Evolutionary conservation across 1,140 invertebrate species (phyloP).

Genomic region (Aphis craccivora): DNA sequence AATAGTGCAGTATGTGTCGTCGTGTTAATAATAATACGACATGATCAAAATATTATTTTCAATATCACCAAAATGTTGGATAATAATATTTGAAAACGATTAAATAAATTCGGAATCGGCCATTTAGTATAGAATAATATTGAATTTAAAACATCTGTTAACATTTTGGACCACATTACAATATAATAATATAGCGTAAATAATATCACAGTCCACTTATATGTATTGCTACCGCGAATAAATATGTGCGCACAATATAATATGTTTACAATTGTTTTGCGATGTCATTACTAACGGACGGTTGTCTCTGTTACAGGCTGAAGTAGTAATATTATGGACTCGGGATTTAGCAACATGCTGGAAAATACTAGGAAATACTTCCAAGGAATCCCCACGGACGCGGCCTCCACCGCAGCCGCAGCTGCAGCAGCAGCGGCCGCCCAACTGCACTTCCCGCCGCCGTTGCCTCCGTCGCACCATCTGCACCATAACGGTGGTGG

Average conservation of each 20-base stretch:
- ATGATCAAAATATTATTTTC: too few species aligned
- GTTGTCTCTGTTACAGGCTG: constrained; percentile 17
- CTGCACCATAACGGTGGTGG: neutral
- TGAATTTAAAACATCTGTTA: too few species aligned
- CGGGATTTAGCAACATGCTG: constrained; percentile 73
- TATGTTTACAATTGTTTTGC: neutral
- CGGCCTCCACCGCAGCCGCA: constrained; percentile 64
- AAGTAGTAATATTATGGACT: constrained; percentile 72
- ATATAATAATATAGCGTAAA: too few species aligned
- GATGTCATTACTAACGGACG: neutral
- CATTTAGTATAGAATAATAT: too few species aligned
- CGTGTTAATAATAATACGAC: too few species aligned
- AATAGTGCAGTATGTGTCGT: neutral
- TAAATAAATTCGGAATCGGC: too few species aligned
- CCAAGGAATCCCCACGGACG: constrained; percentile 73
- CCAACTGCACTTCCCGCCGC: constrained; percentile 68
- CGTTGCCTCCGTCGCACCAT: constrained; percentile 63
- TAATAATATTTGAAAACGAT: too few species aligned
- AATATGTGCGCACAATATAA: neutral
- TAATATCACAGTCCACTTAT: too few species aligned
- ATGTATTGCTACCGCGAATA: too few species aligned
- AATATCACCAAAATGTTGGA: too few species aligned
- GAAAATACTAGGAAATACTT: constrained; percentile 81
- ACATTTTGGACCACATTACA: too few species aligned
- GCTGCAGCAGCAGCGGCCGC: constrained; percentile 65